Evolutionary conservation across 2,113 vertebrate genomes (phyloP).

Genomic region (Proterorhinus semilunaris): DNA sequence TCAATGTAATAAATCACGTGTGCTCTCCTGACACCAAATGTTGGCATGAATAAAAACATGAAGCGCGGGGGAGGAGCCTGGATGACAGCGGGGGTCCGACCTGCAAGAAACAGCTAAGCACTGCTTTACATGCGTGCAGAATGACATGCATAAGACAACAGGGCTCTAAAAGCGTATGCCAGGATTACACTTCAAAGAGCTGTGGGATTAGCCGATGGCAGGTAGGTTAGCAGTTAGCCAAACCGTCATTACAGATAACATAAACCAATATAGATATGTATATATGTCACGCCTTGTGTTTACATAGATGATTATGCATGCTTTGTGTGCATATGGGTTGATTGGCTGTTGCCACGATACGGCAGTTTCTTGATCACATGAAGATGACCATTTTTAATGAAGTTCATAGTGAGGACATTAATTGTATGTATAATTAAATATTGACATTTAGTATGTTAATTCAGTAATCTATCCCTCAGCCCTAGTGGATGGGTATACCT

Average conservation of each 20-base stretch:
- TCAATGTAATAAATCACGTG: conserved; percentile 9
- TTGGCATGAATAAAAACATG: conserved; percentile 2
- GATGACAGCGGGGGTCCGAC: conserved; percentile 25
- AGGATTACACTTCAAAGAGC: conserved; percentile 55
- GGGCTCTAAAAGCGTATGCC: conserved; percentile 10
- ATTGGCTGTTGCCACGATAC: too few relatives aligned
- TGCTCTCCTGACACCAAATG: background rate
- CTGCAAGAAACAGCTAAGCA: background rate
- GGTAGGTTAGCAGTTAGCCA: conserved; percentile 3
- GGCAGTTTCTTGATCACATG: too few relatives aligned
- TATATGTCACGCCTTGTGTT: background rate
- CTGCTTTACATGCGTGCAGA: conserved; percentile 6
- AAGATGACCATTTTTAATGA: too few relatives aligned
- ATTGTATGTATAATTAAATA: too few relatives aligned
- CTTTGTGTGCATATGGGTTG: conserved; percentile 8
- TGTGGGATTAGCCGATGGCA: conserved; percentile 31
- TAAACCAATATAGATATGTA: background rate
- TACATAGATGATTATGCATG: background rate
- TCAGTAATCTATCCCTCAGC: too few relatives aligned
- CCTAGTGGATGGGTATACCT: too few relatives aligned
- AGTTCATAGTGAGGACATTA: too few relatives aligned
- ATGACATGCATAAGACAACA: conserved; percentile 1
- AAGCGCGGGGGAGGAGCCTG: background rate
- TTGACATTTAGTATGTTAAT: too few relatives aligned
- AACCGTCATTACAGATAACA: background rate